Base-by-base conservation (phyloP, 1,140 invertebrate genomes). In the Bilobella aurantiaca region DNA sequence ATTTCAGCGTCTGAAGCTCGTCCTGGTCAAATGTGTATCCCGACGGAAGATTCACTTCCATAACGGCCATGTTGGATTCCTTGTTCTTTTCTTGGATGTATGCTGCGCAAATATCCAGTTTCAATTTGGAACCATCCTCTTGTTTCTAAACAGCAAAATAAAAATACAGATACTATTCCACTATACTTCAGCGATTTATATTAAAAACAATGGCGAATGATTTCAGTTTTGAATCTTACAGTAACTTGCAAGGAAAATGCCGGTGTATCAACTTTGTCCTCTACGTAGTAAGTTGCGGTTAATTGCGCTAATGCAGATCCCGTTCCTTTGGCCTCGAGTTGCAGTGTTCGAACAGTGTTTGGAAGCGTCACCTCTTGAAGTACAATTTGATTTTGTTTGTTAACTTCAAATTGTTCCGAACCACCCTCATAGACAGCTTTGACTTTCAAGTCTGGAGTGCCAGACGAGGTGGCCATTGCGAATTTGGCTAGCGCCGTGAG, bases 271-370 rank as follows among this genome's bases (percentile, higher is more conserved):
- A 37, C 89, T 21, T 91, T 91, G 3, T 93, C 88, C 76, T 93
- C 91, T 31, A 91, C 83, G 76, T 91, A 90, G 73, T 92, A 93
- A 46, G 81, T 82, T 70, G 88, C 91, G 2, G 85, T 86, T 0
- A 96, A 83, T 76, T 92, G 90, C 34, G 92, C 81, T 56, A 96
- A 75, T 0, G 85, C 90, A 74, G 93, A 84, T 46, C 93, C 94
- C 32, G 80, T 82, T 18, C 95, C 94, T 46, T 81, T 82, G 0
- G 89, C 91, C 23, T 82, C 82, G 16, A 91, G 79, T 31, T 83
- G 82, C 0, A 89, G 75, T 0, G 77, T 67, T 23, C 49, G 14
- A 53, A 53, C 49, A 23, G 8, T 53, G 8, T 23, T 53, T 0
- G 83, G 82, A 3, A 86, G 70, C 82, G 83, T 65, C 23, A 73